Evolutionary conservation across 2,113 vertebrate species (phyloP), one percentile per base, ranked within the genome.

Genomic region (Chaetura pelagica): DNA sequence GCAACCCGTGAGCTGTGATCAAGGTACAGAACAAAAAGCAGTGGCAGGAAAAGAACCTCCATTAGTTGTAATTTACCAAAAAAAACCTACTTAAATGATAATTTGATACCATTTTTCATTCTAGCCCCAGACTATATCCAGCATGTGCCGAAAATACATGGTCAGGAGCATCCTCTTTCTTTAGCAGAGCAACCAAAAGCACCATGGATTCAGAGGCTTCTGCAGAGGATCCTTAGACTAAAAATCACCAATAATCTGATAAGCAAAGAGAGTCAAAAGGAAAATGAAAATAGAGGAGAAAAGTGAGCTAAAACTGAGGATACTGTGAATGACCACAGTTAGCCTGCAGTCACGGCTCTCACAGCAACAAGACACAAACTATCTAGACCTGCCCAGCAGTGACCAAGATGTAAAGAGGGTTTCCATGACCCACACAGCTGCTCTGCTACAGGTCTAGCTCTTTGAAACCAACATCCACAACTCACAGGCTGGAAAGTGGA

Each of bases 271-370:
- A 76, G 17, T 15, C 22, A 26, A 76, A 42, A 64, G 16, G 20
- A 35, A 49, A 61, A 71, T 20, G 4, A 32, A 57, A 63, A 34
- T 3, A 15, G 8, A 61, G 42, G 34, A 59, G 54, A 51, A 76
- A n/a, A 27, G 27, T 7, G 0, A 82, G 15, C 15, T 8, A 54
- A 38, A 49, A 16, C 32, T 15, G 15, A 19, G 0, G 0, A 24
- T 9, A 29, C 9, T 4, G 19, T 2, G 27, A 74, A 16, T 3
- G 38, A 15, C 22, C 46, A 48, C 0, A 0, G 44, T 9, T 10
- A 44, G 57, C 1, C 23, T 11, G 2, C 6, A 16, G 55, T 6
- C 54, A 51, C 1, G 0, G 58, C 44, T 58, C 74, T 34, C 1
- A 3, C 26, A 7, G 24, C 29, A 72, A 17, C 3, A 3, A 66